Percentiles rank a stretch among this genome's conserved stretches.
phyloP scores from a whole-genome alignment of 2,888 invertebrate genomes.

The Rhogogaster chlorosoma region DNA sequence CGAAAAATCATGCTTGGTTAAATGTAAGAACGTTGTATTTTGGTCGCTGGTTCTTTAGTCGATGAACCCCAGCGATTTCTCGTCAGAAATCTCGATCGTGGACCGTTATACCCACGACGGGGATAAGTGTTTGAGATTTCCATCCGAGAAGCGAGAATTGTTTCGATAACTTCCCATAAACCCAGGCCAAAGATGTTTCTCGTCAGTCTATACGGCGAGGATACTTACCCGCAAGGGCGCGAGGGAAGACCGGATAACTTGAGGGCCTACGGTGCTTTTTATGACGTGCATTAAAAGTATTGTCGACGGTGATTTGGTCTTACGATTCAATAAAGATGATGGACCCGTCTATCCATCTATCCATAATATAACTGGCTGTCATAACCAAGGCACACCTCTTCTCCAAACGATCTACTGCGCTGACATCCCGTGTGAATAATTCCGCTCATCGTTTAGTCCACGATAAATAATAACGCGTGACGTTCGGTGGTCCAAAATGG shows the following conservation, averaged over 20 bases:
- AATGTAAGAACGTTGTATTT: neutral
- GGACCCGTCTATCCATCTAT: slow-evolving; percentile 13
- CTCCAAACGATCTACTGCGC: neutral
- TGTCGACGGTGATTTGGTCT: slow-evolving; percentile 9
- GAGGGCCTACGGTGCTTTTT: slow-evolving; percentile 13
- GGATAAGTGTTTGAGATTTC: slow-evolving; percentile 6
- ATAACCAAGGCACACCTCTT: slow-evolving; percentile 11
- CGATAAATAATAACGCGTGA: neutral
- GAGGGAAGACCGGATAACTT: neutral
- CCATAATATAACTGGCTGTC: slow-evolving; percentile 11
- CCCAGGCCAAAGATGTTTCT: neutral
- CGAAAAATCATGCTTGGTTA: neutral
- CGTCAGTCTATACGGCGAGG: neutral
- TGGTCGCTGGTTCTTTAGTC: neutral
- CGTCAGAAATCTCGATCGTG: no score
- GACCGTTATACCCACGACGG: neutral
- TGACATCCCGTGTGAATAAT: neutral
- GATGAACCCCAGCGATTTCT: neutral
- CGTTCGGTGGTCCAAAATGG: neutral
- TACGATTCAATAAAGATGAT: slow-evolving; percentile 37
- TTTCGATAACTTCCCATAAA: slow-evolving; percentile 34
- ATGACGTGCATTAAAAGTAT: slow-evolving; percentile 28
- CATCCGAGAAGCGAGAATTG: slow-evolving; percentile 3
- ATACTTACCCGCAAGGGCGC: neutral
- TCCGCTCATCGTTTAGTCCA: neutral